These are phyloP conservation scores for Noctilio leporinus DNA, from an alignment of 2,113 vertebrate genomes.

Conservation along the genomic window DNA sequence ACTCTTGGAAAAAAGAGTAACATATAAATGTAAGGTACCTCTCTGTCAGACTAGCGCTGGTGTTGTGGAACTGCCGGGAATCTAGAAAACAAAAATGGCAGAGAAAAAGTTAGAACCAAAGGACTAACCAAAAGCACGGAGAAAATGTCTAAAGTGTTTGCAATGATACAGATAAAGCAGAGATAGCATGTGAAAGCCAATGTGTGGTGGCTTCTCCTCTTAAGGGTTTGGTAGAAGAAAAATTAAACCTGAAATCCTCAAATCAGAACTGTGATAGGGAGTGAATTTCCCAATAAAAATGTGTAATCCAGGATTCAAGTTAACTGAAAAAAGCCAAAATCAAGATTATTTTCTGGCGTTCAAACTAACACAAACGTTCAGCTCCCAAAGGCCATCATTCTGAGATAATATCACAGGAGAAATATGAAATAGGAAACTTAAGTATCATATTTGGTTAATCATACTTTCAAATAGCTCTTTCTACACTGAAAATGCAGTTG, in stretches of 20 bases:
- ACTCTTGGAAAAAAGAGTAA: not conserved
- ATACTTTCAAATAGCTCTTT: not conserved
- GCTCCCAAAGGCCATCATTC: not conserved
- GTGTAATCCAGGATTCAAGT: not conserved
- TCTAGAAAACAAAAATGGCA: conserved; percentile 76
- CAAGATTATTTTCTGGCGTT: not conserved
- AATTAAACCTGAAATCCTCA: not conserved
- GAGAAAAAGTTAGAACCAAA: conserved; percentile 32
- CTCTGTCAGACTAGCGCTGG: conserved; percentile 83
- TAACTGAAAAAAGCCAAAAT: not conserved
- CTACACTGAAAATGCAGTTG: not conserved
- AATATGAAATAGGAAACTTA: not conserved
- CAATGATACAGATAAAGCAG: not conserved
- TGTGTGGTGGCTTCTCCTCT: not conserved
- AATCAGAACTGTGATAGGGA: not conserved
- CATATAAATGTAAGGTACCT: conserved; percentile 77
- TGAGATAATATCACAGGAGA: not conserved
- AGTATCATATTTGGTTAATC: not conserved
- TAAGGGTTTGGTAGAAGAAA: not conserved
- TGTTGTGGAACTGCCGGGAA: conserved; percentile 77
- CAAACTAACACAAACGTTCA: not conserved
- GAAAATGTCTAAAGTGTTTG: not conserved
- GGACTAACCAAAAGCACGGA: not conserved
- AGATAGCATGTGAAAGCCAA: not conserved
- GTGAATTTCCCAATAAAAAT: not conserved